Evolutionary conservation across 2,113 vertebrate species (phyloP).

Genomic region (Vulpes lagopus): DNA sequence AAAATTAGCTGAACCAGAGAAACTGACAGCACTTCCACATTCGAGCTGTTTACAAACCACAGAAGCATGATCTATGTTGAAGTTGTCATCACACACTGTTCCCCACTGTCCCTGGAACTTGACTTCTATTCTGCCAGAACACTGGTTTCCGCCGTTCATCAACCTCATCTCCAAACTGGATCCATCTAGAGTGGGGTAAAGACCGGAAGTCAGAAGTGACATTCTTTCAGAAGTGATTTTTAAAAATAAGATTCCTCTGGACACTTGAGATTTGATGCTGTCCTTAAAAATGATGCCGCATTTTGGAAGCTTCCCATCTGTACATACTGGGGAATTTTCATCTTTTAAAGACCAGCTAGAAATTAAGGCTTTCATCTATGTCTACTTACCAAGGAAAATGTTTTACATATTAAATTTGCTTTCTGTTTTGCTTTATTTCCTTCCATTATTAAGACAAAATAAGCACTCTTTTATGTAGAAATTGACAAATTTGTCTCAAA

Average conservation of each 20-base stretch:
- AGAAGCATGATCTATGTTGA: conserved; percentile 81
- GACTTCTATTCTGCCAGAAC: conserved; percentile 86
- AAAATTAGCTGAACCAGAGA: conserved; percentile 78
- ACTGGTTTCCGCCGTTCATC: conserved; percentile 65
- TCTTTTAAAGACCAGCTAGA: background rate
- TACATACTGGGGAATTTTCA: background rate
- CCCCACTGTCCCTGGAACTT: conserved; percentile 86
- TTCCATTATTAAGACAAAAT: background rate
- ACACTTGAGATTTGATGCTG: background rate
- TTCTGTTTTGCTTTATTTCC: conserved; percentile 29
- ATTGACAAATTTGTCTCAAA: background rate
- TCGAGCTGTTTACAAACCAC: conserved; percentile 85
- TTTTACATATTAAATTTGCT: background rate
- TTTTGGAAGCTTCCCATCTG: background rate
- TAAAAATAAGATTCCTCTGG: background rate
- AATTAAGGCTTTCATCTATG: background rate
- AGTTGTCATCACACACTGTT: conserved; percentile 87
- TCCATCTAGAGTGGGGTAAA: conserved; percentile 60
- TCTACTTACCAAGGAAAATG: background rate
- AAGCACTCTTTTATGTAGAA: conserved; percentile 1
- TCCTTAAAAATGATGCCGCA: background rate
- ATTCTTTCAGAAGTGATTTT: background rate
- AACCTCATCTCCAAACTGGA: conserved; percentile 83
- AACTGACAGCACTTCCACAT: conserved; percentile 84
- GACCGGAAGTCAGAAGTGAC: background rate